Evolutionary conservation across 2,888 invertebrate genomes (phyloP), one percentile per base, ranked within the genome.

Genomic region (Acleris holmiana): DNA sequence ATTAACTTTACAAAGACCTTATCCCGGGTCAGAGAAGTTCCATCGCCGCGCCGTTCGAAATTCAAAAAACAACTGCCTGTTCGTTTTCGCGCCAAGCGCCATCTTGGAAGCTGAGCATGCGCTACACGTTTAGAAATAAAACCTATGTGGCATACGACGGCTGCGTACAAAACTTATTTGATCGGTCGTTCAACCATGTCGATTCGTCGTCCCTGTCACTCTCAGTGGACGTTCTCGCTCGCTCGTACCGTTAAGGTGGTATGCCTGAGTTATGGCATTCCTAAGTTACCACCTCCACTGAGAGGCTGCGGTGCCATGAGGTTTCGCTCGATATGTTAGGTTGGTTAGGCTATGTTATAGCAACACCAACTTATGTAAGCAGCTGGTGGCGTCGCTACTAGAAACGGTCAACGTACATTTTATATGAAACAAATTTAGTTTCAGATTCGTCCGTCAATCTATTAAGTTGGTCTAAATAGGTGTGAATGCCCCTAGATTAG

Each of bases 101-200:
- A 85, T 87, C 76, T 85, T 88, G 79, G 67, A 83, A 86, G 85
- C 83, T 80, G 68, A 77, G 80, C 76, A 79, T 35, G 35, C 80
- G 82, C 84, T 82, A 83, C 84, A 85, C 84, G 85, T 83, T 83
- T 85, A 87, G 86, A 88, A 88, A 87, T 87, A 86, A 85, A 89
- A 87, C 86, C 86, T 86, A 86, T 88, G 84, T 86, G 83, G 86
- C 85, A 85, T 86, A 89, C 86, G 85, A 86, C 80, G 81, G 85
- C 83, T 76, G 82, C 83, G 87, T 85, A 89, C 89, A 86, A 89
- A 86, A 90, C 91, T 91, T 90, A 91, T 91, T 91, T 91, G 91
- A 91, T 90, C 90, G 91, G 91, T 91, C 91, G 90, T 91, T 91
- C 91, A 91, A 91, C 91, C 91, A 88, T 87, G 86, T 85, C 88